Evolutionary conservation across 35 echinoderm and acorn worm genomes (phyloP).

Genomic region (Acanthaster planci): DNA sequence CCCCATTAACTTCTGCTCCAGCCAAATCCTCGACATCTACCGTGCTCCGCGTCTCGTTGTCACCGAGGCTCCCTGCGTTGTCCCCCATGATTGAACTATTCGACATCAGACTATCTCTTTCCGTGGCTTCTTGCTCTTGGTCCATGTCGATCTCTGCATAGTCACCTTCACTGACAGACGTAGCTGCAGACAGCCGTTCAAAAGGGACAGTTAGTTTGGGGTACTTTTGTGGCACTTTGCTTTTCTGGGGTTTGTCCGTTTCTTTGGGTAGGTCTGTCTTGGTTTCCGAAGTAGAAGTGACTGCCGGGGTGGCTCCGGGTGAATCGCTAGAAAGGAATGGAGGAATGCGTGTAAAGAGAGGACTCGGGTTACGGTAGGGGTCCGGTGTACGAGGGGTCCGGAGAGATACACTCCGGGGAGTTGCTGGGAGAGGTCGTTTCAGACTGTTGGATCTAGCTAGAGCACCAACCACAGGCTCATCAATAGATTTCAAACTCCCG

Average conservation of each 20-base stretch:
- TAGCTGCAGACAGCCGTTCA: neutral
- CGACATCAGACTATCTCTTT: neutral
- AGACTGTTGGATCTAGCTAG: slow-evolving; percentile 13
- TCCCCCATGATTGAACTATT: neutral
- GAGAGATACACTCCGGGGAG: neutral
- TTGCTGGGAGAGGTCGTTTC: neutral
- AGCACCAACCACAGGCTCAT: neutral
- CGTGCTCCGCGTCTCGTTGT: neutral
- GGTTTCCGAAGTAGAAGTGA: neutral
- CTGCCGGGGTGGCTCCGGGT: neutral
- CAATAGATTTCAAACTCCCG: neutral
- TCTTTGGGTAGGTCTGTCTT: neutral
- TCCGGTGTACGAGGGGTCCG: neutral
- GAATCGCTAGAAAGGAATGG: neutral
- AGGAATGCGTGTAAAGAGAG: neutral
- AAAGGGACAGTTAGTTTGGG: neutral
- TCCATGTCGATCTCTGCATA: neutral
- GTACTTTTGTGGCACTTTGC: neutral
- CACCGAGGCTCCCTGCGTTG: neutral
- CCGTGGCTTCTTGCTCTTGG: neutral
- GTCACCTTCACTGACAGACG: slow-evolving; percentile 5
- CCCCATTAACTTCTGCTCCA: neutral
- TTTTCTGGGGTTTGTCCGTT: neutral
- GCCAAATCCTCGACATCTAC: neutral
- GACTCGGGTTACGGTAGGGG: neutral